Evolutionary conservation across 1,140 invertebrate genomes (phyloP), one percentile per base, ranked within the genome.

Genomic region (Chionoecetes opilio): DNA sequence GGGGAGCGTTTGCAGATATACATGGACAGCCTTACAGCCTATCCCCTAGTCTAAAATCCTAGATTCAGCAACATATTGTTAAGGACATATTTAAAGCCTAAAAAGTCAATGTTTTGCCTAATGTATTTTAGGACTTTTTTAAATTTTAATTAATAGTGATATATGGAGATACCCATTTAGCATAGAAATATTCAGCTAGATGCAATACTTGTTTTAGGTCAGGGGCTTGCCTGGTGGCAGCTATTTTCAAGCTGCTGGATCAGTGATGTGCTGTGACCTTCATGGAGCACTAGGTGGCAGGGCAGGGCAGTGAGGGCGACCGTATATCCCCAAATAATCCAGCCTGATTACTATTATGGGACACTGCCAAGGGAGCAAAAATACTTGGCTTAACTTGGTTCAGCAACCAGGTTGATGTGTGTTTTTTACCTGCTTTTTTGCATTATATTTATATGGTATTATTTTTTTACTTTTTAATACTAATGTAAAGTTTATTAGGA

Each of bases 31-130:
- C 92, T 87, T 31, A 41, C 92, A 38, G 82, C 9, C 75, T 32
- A 29, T 87, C 82, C 63, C 35, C 92, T 86, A 29, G 84, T 85
- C 91, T 85, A 29, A 86, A 26, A 85, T 85, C 86, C 38, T 93
- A 93, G 84, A 38, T 93, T n/a, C n/a, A 93, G 92, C 38, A 82
- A 84, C 82, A 46, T 84, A 93, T 93, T 93, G 92, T 93, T 93
- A 93, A 93, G 92, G 84, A 93, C 53, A 38, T 86, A 84, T 93
- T 32, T 86, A 87, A 75, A n/a, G 84, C 41, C 92, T 31, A 93
- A 93, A 21, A 11, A 93, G 53, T 84, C 46, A 87, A 87, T 87
- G 35, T 93, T 93, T 85, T 85, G 82, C 31, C 41, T 26, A 53
- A 35, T 87, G 82, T 31, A 85, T 84, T 85, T 82, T 92, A 85